phyloP scores from a whole-genome alignment of 2,888 invertebrate species.

The Amphipoea oculea region DNA sequence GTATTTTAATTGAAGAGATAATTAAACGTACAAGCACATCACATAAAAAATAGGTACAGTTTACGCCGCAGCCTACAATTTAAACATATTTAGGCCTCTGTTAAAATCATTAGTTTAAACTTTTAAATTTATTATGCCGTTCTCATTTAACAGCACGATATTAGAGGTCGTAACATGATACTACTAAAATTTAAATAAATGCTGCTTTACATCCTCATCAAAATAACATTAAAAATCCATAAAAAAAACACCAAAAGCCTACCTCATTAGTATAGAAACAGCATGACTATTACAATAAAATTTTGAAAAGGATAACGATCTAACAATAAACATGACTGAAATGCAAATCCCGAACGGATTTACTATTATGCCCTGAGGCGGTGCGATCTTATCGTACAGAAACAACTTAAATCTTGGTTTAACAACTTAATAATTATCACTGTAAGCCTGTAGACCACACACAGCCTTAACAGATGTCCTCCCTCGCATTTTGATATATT shows the following conservation, averaged over 20 bases:
- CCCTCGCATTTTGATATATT: conserved; percentile 79
- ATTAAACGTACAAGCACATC: not conserved
- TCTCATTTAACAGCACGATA: not conserved
- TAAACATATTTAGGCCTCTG: not conserved
- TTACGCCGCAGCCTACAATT: not conserved
- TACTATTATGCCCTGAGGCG: conserved; percentile 65
- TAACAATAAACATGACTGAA: conserved; percentile 67
- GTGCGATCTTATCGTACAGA: conserved; percentile 69
- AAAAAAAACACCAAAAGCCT: not conserved
- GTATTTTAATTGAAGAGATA: not conserved
- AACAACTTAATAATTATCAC: conserved; percentile 79
- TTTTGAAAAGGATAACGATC: conserved; percentile 53
- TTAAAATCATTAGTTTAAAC: not conserved
- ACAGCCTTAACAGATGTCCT: conserved; percentile 76
- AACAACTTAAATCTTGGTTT: conserved; percentile 72
- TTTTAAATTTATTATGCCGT: not conserved
- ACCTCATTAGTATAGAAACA: not conserved
- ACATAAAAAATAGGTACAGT: too few species aligned
- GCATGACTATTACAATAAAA: conserved; percentile 21
- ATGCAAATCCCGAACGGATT: conserved; percentile 67
- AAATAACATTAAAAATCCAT: not conserved
- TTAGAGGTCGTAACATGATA: not conserved
- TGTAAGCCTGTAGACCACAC: conserved; percentile 76
- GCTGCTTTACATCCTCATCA: not conserved
- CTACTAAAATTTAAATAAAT: conserved; percentile 7